Percentiles rank a stretch among this genome's conserved stretches.
These are phyloP conservation scores for Ceratina japonica DNA, from an alignment of 1,140 invertebrate genomes.

Conservation along the genomic window DNA sequence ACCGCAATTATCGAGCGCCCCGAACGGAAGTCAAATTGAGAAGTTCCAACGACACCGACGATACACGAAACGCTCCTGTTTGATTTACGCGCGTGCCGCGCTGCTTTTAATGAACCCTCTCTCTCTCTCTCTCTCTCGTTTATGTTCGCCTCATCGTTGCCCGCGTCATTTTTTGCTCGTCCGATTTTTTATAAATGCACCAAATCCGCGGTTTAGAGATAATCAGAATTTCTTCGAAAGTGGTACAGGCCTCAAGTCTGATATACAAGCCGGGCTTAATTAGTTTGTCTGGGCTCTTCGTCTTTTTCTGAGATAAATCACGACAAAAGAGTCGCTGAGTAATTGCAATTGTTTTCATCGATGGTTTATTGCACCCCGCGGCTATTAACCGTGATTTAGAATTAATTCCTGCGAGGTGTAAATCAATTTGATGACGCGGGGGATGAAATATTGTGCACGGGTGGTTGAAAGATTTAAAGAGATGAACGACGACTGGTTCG, in stretches of 20 bases:
- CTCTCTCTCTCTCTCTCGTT: neutral
- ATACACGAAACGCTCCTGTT: conserved; percentile 29
- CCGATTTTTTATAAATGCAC: neutral
- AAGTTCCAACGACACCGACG: conserved; percentile 56
- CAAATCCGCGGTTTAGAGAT: too few species aligned
- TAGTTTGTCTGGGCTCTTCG: too few species aligned
- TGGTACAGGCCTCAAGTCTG: neutral
- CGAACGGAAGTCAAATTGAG: conserved; percentile 68
- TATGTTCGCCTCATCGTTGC: conserved; percentile 7
- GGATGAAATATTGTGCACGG: neutral
- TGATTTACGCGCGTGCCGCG: conserved; percentile 31
- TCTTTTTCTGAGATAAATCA: too few species aligned
- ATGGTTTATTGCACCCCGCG: neutral
- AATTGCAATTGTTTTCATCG: conserved; percentile 9
- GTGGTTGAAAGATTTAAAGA: neutral
- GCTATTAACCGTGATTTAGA: neutral
- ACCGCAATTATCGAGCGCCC: conserved; percentile 59
- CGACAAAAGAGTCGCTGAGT: neutral
- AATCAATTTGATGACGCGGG: neutral
- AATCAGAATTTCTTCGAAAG: neutral
- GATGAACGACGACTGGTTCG: neutral
- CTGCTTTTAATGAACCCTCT: conserved; percentile 31
- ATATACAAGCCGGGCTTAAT: conserved; percentile 2
- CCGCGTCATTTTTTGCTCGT: neutral
- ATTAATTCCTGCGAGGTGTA: neutral